Conservation (phyloP, 2,888 invertebrate species). For the Ichneumon xanthorius region DNA sequence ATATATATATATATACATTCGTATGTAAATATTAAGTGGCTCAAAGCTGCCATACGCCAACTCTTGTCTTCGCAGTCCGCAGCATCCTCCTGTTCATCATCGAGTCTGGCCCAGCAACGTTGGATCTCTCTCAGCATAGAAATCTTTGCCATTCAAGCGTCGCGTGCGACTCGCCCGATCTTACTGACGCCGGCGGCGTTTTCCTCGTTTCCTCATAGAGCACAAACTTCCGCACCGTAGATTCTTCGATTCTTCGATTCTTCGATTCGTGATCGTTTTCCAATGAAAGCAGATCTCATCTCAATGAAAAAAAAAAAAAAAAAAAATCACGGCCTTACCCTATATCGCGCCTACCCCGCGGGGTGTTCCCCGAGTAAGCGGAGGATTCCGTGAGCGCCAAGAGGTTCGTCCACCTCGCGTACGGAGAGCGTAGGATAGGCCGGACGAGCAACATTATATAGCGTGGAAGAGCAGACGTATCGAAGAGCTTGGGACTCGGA, state of each 20-base stretch:
- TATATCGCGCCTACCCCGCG: constrained; percentile 14
- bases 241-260: background rate
- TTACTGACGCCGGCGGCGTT: too few relatives aligned
- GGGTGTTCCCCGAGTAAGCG: constrained; percentile 30
- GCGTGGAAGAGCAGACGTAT: constrained; percentile 5
- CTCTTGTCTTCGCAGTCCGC: constrained; percentile 34
- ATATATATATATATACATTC: too few relatives aligned
- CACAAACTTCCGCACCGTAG: too few relatives aligned
- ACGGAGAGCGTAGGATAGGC: background rate
- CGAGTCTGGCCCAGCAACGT: background rate
- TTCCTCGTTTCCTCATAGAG: too few relatives aligned
- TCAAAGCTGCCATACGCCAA: constrained; percentile 21
- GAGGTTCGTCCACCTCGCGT: constrained; percentile 42
- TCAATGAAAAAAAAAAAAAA: background rate
- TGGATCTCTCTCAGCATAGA: too few relatives aligned
- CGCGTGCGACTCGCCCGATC: too few relatives aligned
- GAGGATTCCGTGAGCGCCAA: constrained; percentile 22
- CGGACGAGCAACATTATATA: constrained; percentile 12
- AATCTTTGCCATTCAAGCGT: too few relatives aligned
- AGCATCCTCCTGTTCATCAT: constrained; percentile 42
- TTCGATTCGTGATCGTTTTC: background rate
- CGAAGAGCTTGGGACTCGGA: constrained; percentile 22
- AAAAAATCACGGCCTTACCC: background rate
- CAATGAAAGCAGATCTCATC: background rate
- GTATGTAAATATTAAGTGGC: too few relatives aligned